These are phyloP conservation scores for Sebastes kiyomatsui DNA, from an alignment of 2,797 vertebrate genomes.

Conservation along the genomic window DNA sequence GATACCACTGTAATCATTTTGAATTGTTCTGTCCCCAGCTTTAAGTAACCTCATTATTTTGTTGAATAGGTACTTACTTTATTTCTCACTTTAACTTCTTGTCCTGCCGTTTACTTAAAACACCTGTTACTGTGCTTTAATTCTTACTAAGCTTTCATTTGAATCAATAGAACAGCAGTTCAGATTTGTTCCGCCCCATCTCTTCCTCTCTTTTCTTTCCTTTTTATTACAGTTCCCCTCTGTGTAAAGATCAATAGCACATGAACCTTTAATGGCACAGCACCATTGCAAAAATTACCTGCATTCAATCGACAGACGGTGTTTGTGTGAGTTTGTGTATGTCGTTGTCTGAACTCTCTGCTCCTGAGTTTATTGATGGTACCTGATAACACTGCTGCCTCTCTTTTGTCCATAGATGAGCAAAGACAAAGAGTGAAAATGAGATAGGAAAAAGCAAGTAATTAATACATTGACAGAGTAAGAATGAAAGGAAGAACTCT, in stretches of 20 bases:
- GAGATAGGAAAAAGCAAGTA: not conserved
- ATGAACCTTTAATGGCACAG: slow-evolving; percentile 29
- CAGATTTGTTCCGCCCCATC: slow-evolving; percentile 17
- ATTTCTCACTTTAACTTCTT: not conserved
- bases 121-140: slow-evolving; percentile 24
- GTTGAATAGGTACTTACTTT: not conserved
- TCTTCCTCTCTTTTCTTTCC: slow-evolving; percentile 27
- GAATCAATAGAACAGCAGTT: slow-evolving; percentile 51
- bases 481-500: not conserved
- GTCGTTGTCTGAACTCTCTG: slow-evolving; percentile 2
- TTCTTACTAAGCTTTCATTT: slow-evolving; percentile 29
- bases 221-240: slow-evolving; percentile 36
- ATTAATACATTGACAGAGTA: not conserved
- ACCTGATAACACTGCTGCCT: slow-evolving; percentile 1
- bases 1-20: not conserved
- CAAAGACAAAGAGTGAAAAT: slow-evolving; percentile 4
- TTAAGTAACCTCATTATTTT: not conserved
- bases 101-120: not conserved
- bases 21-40: not conserved
- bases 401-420: slow-evolving; percentile 23
- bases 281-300: slow-evolving; percentile 18
- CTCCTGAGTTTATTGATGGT: slow-evolving; percentile 32
- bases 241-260: slow-evolving; percentile 46
- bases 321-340: not conserved
- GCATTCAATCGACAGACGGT: slow-evolving; percentile 9